These are phyloP conservation scores for Botia almorhae DNA, from an alignment of 2,797 vertebrate genomes.

Conservation along the genomic window DNA sequence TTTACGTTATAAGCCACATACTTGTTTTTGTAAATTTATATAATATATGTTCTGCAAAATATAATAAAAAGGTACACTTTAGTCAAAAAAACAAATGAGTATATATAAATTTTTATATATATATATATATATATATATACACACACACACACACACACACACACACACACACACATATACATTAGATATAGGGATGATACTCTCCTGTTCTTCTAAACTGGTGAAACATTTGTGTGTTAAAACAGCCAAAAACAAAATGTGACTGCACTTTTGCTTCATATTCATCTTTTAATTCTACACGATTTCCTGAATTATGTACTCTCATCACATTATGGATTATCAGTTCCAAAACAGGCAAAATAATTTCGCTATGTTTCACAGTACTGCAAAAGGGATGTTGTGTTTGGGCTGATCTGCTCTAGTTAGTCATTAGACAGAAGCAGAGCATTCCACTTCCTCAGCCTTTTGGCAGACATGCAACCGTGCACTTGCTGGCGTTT, in stretches of 20 bases:
- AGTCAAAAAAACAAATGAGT: not conserved
- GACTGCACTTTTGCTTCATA: no score
- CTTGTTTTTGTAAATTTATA: not conserved
- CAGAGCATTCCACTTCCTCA: slow-evolving; percentile 44
- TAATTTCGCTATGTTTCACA: slow-evolving; percentile 3
- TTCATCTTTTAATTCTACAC: no score
- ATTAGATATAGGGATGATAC: no score
- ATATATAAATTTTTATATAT: no score
- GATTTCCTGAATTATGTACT: no score
- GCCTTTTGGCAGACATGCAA: slow-evolving; percentile 55
- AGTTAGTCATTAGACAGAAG: slow-evolving; percentile 55
- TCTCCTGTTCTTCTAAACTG: no score
- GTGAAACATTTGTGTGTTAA: no score
- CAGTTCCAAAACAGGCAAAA: slow-evolving; percentile 2
- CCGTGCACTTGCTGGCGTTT: slow-evolving; percentile 57
- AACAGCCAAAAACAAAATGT: no score
- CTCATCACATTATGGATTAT: not conserved
- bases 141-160: no score
- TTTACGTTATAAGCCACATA: not conserved
- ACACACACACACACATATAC: no score
- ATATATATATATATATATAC: no score
- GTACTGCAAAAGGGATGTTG: slow-evolving; percentile 33
- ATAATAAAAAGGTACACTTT: not conserved
- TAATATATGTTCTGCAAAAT: not conserved
- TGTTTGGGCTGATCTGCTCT: slow-evolving; percentile 44